Evolutionary conservation across 2,113 vertebrate species (phyloP).

Genomic region (Hymenochirus boettgeri): DNA sequence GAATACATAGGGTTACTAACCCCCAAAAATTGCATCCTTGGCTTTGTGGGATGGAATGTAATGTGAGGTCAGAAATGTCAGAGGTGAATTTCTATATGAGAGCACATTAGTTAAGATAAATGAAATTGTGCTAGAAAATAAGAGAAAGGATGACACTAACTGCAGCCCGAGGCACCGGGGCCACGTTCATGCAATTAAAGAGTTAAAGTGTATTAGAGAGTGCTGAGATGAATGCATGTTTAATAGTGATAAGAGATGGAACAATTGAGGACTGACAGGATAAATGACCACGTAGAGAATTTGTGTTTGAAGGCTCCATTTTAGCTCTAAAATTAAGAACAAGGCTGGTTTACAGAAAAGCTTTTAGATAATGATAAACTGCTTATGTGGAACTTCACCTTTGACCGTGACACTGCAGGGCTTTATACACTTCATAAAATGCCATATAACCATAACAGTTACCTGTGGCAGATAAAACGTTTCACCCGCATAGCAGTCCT

Average conservation of each 20-base stretch:
- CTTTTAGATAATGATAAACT: neutral
- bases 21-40: too few species aligned
- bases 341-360: slow-evolving; percentile 15
- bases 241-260: neutral
- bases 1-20: too few species aligned
- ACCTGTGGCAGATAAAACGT: slow-evolving; percentile 33
- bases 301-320: neutral
- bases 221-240: neutral
- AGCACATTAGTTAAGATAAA: neutral
- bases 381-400: slow-evolving; percentile 22
- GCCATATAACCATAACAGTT: slow-evolving; percentile 29
- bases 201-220: neutral
- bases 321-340: slow-evolving; percentile 10
- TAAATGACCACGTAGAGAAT: neutral
- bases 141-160: neutral
- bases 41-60: too few species aligned
- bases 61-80: too few species aligned
- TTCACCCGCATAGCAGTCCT: slow-evolving; percentile 21
- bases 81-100: neutral
- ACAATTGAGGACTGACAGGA: neutral
- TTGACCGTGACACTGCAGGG: slow-evolving; percentile 18
- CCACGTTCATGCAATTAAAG: neutral
- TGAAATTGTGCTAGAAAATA: neutral
- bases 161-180: neutral
- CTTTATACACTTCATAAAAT: slow-evolving; percentile 39